Percentiles rank a stretch among this genome's conserved stretches.
phyloP scores from a whole-genome alignment of 1,140 invertebrate species.

The Penaeus japonicus region DNA sequence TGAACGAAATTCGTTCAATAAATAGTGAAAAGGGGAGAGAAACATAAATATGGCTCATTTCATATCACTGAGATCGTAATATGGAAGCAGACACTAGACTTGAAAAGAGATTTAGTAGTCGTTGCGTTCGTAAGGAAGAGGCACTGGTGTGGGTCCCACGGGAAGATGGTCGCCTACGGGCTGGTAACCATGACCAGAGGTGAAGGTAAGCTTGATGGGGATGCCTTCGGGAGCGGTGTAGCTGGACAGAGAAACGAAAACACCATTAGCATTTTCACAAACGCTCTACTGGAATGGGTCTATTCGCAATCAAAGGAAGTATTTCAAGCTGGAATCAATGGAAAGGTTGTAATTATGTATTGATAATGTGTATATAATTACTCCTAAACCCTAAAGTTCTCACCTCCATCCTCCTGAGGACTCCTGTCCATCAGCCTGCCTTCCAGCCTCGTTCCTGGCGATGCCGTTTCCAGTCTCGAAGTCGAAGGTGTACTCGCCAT shows the following conservation, averaged over 20 bases:
- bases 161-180: neutral
- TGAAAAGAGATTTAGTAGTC: no score
- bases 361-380: no score
- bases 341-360: no score
- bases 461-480: neutral
- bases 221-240: neutral
- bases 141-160: neutral
- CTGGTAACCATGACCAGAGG: neutral
- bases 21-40: no score
- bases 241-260: neutral
- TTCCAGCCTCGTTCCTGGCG: neutral
- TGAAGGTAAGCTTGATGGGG: neutral
- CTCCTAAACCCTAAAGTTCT: neutral
- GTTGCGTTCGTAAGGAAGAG: neutral
- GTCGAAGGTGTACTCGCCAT: neutral
- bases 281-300: no score
- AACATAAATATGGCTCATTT: no score
- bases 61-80: no score
- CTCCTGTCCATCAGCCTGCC: neutral
- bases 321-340: no score
- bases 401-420: neutral
- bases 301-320: no score
- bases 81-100: no score
- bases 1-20: no score
- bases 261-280: no score